These are phyloP conservation scores for Coelinius sp. DNA, from an alignment of 2,888 invertebrate genomes.

Conservation along the genomic window DNA sequence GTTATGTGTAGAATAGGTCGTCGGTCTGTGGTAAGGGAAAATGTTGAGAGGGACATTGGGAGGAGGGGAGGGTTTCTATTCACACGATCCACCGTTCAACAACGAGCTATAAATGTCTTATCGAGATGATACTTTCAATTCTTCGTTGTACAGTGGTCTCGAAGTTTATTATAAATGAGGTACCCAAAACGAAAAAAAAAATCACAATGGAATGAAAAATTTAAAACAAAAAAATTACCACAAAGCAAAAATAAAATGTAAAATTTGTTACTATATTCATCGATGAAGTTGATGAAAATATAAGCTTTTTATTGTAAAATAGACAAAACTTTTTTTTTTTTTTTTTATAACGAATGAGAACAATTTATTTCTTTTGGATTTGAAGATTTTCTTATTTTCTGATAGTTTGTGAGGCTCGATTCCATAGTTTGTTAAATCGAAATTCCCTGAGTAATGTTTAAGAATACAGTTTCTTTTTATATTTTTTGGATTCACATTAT, in stretches of 20 bases:
- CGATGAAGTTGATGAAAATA: constrained; percentile 46
- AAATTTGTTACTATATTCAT: constrained; percentile 48
- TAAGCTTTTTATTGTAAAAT: constrained; percentile 46
- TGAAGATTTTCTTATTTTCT: background rate
- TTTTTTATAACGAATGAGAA: constrained; percentile 15
- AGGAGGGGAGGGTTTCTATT: constrained; percentile 31
- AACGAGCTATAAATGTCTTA: constrained; percentile 37
- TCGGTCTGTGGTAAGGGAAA: constrained; percentile 1
- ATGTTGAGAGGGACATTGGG: background rate
- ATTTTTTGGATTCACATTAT: constrained; percentile 1
- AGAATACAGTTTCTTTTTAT: constrained; percentile 19
- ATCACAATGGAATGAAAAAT: constrained; percentile 21
- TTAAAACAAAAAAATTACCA: constrained; percentile 31
- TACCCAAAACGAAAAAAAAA: constrained; percentile 45
- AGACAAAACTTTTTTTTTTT: constrained; percentile 42
- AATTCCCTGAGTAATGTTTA: constrained; percentile 22
- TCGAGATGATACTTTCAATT: constrained; percentile 42
- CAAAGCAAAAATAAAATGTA: constrained; percentile 36
- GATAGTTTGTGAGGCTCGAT: background rate
- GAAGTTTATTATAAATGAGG: constrained; percentile 46
- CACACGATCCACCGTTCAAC: constrained; percentile 42
- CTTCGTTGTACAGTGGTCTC: constrained; percentile 43
- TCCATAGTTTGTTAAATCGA: background rate
- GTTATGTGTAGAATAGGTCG: constrained; percentile 39
- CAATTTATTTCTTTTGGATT: background rate